These are phyloP conservation scores for Chiroxiphia lanceolata DNA, from an alignment of 2,797 vertebrate species.

Conservation along the genomic window DNA sequence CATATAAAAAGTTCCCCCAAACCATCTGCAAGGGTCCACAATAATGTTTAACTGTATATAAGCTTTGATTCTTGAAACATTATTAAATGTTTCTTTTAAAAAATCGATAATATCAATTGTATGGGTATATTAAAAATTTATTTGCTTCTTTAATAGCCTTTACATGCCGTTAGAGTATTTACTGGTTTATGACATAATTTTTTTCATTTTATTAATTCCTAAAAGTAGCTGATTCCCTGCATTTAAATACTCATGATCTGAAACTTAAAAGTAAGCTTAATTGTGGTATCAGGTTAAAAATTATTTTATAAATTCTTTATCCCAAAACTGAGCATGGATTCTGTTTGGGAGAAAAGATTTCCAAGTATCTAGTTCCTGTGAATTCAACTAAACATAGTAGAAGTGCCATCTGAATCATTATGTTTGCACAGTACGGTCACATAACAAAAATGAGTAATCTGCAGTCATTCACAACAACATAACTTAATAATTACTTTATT, in stretches of 20 bases:
- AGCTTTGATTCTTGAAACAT: background rate
- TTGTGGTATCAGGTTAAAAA: background rate
- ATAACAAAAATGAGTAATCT: background rate
- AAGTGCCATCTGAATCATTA: background rate
- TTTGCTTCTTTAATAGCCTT: background rate
- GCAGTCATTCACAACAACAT: background rate
- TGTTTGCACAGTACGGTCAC: background rate
- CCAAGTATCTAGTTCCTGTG: background rate
- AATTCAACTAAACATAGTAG: background rate
- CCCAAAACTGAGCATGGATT: background rate
- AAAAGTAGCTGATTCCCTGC: background rate
- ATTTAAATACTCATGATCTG: background rate
- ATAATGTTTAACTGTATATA: background rate
- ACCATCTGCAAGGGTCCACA: background rate
- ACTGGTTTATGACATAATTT: background rate
- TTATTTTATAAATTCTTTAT: background rate
- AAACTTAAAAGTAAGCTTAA: background rate
- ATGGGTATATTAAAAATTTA: background rate
- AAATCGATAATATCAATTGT: background rate
- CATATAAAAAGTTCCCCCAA: background rate
- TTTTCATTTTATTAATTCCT: background rate
- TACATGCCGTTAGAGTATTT: background rate
- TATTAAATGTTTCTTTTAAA: background rate
- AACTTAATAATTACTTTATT: constrained; percentile 7
- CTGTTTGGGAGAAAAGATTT: background rate